Conservation (phyloP, 2,888 invertebrate species). For the Cistogaster globosa region DNA sequence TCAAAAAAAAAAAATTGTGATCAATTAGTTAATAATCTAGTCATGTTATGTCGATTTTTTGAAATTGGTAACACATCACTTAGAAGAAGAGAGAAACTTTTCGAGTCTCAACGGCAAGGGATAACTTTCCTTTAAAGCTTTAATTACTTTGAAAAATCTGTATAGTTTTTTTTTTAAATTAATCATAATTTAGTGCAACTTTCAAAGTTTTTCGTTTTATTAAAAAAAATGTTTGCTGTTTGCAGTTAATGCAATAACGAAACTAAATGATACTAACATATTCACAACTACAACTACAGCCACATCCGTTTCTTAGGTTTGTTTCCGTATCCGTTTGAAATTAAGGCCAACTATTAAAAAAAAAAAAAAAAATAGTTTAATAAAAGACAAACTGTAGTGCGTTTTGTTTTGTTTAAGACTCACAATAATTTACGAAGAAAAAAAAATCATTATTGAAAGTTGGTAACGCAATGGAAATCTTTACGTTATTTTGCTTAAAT, state of each 20-base stretch:
- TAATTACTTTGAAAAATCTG: too few species aligned
- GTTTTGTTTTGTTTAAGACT: conserved; percentile 20
- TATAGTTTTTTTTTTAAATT: too few species aligned
- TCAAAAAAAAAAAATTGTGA: too few species aligned
- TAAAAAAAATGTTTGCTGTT: not conserved
- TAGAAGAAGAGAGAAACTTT: too few species aligned
- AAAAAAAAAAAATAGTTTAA: conserved; percentile 6
- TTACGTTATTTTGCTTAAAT: too few species aligned
- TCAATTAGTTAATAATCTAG: too few species aligned
- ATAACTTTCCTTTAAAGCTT: too few species aligned
- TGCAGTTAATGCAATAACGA: conserved; percentile 43
- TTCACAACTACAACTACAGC: conserved; percentile 49
- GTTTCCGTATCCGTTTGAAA: conserved; percentile 75
- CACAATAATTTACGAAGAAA: not conserved
- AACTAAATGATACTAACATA: conserved; percentile 21
- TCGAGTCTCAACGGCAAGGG: too few species aligned
- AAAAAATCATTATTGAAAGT: conserved; percentile 37
- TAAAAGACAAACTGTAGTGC: conserved; percentile 9
- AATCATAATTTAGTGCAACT: too few species aligned
- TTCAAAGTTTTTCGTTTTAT: too few species aligned
- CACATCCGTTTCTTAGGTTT: conserved; percentile 72
- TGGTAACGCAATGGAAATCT: not conserved
- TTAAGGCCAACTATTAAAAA: conserved; percentile 73
- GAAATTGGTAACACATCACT: too few species aligned
- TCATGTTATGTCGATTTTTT: too few species aligned